Base-by-base conservation (phyloP, 2,888 invertebrate genomes). In the Stenurella melanura region DNA sequence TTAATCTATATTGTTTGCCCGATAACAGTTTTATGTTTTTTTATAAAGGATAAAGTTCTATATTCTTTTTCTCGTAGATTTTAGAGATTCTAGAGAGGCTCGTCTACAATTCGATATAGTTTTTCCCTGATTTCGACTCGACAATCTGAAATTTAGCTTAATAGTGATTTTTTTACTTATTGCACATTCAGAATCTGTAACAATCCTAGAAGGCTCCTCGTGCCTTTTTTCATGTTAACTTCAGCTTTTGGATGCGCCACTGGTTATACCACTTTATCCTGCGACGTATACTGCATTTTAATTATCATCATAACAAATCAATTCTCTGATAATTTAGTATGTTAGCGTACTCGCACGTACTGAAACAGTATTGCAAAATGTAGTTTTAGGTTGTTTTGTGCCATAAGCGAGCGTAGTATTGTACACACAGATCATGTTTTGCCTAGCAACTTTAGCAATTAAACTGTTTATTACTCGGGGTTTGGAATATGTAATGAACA, bases 391-490 rank as follows among this genome's bases (percentile, higher is more conserved):
- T 42, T 69, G 74, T 74, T 76, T 78, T 70, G 78, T 73, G 57
- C 66, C 69, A 64, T 75, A 73, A 75, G 70, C 75, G 69, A 68
- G 69, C 72, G 70, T 60, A 34, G 64, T 42, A 77, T 75, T 77
- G 68, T 71, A 75, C 72, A 77, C 72, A 79, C 79, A 79, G 74
- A 79, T 79, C 79, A 77, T 79, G 79, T 77, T 79, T 74, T 77
- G 78, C 77, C 58, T 63, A 56, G 72, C 74, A 79, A 79, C 79
- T 79, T 77, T 68, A 61, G 75, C 74, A 79, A 79, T 79, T 79
- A 79, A 75, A 75, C 66, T 75, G 73, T 75, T 73, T 74, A 75
- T 77, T 76, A 78, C 76, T 75, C 42, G 71, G 30, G 70, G 26
- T 58, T 67, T 57, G 69, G 69, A 69, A 57, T 69, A 69, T 69